Conservation (phyloP, 2,888 invertebrate genomes). For the Tyria jacobaeae region DNA sequence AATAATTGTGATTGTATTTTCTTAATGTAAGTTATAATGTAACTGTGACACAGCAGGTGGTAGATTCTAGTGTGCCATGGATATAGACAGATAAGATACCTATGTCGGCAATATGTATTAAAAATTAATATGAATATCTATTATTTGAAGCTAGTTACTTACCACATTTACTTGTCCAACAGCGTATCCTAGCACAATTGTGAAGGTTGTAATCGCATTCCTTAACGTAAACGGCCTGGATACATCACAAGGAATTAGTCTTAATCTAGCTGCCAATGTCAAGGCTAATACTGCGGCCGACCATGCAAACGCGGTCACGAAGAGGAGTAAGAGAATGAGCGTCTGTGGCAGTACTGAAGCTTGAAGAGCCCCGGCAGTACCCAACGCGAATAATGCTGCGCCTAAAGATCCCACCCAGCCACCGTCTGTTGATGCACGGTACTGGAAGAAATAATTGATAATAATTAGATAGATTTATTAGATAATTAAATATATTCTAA, state of each 20-base stretch:
- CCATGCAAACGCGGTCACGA: slow-evolving; percentile 96
- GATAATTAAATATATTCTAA: too few species aligned
- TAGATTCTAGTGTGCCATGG: too few species aligned
- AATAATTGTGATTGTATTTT: too few species aligned
- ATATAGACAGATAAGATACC: neutral
- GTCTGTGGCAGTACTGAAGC: slow-evolving; percentile 94
- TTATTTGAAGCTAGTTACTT: slow-evolving; percentile 66
- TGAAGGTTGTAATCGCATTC: slow-evolving; percentile 94
- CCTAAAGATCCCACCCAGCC: slow-evolving; percentile 94
- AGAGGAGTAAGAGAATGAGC: slow-evolving; percentile 92
- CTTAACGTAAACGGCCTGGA: slow-evolving; percentile 93
- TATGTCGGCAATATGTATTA: neutral
- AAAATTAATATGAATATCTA: neutral
- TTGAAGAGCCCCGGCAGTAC: slow-evolving; percentile 92
- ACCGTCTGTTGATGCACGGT: slow-evolving; percentile 94
- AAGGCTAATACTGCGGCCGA: slow-evolving; percentile 94
- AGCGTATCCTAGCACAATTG: slow-evolving; percentile 94
- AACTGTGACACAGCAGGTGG: too few species aligned
- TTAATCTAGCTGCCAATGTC: slow-evolving; percentile 92
- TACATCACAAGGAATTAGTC: slow-evolving; percentile 95
- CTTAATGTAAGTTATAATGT: too few species aligned
- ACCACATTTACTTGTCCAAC: slow-evolving; percentile 98
- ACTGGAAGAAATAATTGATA: slow-evolving; percentile 82
- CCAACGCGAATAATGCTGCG: slow-evolving; percentile 91
- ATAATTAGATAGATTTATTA: too few species aligned